A percentile compares a stretch with the other conserved stretches of the same genome.
Evolutionary conservation across 2,113 vertebrate species (phyloP).

Genomic region (Caracal caracal): DNA sequence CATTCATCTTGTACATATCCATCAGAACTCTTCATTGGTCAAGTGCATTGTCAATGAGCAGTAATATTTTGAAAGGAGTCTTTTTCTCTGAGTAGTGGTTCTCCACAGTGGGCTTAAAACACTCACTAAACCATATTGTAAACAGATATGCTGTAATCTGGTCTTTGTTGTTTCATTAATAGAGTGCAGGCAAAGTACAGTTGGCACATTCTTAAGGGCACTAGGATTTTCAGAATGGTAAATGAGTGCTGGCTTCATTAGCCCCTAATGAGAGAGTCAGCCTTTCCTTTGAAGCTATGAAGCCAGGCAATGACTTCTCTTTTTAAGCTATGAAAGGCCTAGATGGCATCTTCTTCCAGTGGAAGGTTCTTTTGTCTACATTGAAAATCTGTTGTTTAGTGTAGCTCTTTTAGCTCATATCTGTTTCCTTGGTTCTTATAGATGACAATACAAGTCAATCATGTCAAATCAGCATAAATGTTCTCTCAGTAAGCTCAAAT

Average conservation of each 20-base stretch:
- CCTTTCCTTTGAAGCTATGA: background rate
- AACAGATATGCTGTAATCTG: background rate
- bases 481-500: background rate
- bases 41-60: background rate
- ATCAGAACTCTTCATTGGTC: background rate
- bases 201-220: background rate
- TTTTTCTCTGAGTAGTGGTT: background rate
- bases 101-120: background rate
- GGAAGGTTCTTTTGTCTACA: background rate
- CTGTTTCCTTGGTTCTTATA: background rate
- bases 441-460: background rate
- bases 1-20: background rate
- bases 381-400: background rate
- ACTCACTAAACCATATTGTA: background rate
- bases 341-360: background rate
- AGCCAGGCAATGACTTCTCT: background rate
- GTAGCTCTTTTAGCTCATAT: background rate
- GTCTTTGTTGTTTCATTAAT: background rate
- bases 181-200: background rate
- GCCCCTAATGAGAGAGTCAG: background rate
- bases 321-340: background rate
- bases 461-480: background rate
- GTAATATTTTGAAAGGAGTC: background rate
- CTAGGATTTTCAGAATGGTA: background rate
- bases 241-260: background rate